Evolutionary conservation across 2,797 vertebrate species (phyloP).

Genomic region (Cyprinella venusta): DNA sequence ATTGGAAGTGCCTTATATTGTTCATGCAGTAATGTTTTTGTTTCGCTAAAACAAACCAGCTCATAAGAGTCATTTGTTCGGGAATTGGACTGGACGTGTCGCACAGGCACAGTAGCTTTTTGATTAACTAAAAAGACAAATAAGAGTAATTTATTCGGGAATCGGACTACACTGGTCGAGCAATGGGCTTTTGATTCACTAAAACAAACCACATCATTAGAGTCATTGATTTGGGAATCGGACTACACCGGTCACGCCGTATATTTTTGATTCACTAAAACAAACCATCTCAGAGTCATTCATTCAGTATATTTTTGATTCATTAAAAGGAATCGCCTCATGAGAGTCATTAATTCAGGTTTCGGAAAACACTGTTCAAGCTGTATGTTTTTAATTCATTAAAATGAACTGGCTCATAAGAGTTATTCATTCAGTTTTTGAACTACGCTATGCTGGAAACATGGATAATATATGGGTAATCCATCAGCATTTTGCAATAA

Average conservation of each 20-base stretch:
- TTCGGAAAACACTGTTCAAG: neutral
- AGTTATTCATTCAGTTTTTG: neutral
- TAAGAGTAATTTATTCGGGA: neutral
- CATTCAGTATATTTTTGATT: neutral
- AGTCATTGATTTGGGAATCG: neutral
- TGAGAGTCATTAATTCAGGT: neutral
- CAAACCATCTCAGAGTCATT: neutral
- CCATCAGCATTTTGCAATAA: neutral
- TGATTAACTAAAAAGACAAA: neutral
- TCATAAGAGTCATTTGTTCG: neutral
- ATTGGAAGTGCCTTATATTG: neutral
- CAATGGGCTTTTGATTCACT: neutral
- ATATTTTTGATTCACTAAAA: neutral
- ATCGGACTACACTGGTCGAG: fast-evolving
- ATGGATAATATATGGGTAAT: neutral
- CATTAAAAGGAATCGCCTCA: neutral
- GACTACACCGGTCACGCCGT: neutral
- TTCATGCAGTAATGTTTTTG: neutral
- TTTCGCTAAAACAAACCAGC: too few relatives aligned
- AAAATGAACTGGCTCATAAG: neutral
- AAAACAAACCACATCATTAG: neutral
- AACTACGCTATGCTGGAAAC: neutral
- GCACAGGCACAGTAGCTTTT: neutral
- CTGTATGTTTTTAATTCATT: neutral
- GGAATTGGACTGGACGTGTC: neutral